Base-by-base conservation (phyloP, 2,113 vertebrate species). In the Xenus cinereus region DNA sequence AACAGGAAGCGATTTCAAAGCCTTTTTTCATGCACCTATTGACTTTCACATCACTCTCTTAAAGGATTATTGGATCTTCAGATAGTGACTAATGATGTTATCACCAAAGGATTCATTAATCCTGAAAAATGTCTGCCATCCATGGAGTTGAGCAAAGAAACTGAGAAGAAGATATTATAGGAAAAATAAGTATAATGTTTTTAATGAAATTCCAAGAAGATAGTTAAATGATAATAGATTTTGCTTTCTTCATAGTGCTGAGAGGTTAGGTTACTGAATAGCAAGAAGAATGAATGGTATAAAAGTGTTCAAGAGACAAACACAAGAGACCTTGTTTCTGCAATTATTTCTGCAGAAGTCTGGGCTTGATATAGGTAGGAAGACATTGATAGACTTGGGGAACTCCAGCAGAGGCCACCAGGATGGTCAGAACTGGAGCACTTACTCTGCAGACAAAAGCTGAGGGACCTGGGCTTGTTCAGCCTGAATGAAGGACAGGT, bases 31-130 rank as follows among this genome's bases (percentile, higher is more conserved):
- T 80, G 27, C 62, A 48, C 11, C 19, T 79, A 79, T 89, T 87
- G 95, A 94, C 46, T 87, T 95, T 91, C 80, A 75, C 56, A 68
- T 90, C 84, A 75, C 26, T 92, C 32, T 18, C 66, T 90, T 89
- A 87, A 91, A 94, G 64, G 54, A 68, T 84, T 95, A 94, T 84
- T 91, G 80, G 56, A 71, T 94, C 30, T 89, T 91, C 84, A 92
- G 39, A 63, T 75, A 67, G 73, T 87, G 87, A 95, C 66, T 88
- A 87, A 93, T 35, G 76, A 77, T 77, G 57, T 73, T 80, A 80
- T 88, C 45, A 73, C 26, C 74, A 32, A 77, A 68, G 54, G 77
- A 92, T 64, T 88, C 69, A 96, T 92, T 90, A 93, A 81, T 90
- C 69, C 60, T 86, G 85, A 96, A 93, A 89, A 86, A 60, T 3